A percentile compares a stretch with the other conserved stretches of the same genome.
These are phyloP conservation scores for Sylvia atricapilla DNA, from an alignment of 2,113 vertebrate genomes.

Conservation along the genomic window DNA sequence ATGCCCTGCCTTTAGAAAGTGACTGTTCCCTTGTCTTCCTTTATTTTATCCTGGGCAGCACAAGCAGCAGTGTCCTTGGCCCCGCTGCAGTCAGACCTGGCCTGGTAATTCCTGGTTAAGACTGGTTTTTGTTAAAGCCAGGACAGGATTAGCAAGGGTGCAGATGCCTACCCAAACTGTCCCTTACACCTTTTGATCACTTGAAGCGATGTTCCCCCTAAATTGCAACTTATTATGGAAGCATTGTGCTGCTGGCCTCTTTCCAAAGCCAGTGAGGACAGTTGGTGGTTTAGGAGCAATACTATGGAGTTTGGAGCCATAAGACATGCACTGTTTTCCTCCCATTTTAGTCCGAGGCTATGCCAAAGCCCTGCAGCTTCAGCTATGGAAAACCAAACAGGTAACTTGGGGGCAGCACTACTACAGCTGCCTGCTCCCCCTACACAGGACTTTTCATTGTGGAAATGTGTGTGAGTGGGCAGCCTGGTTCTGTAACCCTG, in stretches of 20 bases:
- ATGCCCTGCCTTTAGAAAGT: neutral
- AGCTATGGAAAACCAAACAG: slow-evolving; percentile 19
- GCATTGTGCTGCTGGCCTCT: neutral
- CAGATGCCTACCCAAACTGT: neutral
- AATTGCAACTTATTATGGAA: neutral
- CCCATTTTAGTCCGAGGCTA: neutral
- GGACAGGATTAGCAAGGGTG: neutral
- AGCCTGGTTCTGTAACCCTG: neutral
- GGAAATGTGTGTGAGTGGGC: neutral
- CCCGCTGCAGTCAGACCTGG: neutral
- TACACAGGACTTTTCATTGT: neutral
- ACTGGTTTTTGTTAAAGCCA: neutral
- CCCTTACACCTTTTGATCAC: neutral
- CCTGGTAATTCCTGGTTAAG: neutral
- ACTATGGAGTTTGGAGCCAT: neutral
- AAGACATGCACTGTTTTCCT: slow-evolving; percentile 9
- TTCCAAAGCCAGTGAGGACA: neutral
- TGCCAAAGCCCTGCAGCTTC: slow-evolving; percentile 45
- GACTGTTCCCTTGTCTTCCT: slow-evolving; percentile 20
- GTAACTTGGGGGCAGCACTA: neutral
- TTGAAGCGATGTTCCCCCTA: neutral
- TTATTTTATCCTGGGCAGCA: neutral
- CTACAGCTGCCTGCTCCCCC: neutral
- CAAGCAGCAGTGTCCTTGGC: neutral
- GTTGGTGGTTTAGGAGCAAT: neutral